phyloP scores from a whole-genome alignment of 2,888 invertebrate genomes.

The Nezara viridula region DNA sequence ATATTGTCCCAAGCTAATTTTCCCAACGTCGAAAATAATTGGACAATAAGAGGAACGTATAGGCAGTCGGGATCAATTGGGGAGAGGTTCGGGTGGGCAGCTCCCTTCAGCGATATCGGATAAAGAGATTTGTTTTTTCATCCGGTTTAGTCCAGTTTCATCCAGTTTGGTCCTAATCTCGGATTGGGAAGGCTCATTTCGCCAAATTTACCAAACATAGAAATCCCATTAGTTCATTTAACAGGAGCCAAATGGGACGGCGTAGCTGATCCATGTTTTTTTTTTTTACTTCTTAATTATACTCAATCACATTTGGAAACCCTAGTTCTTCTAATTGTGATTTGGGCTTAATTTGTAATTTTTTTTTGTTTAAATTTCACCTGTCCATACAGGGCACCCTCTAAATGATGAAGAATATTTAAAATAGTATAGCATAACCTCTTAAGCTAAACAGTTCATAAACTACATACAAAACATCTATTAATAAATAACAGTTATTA shows the following conservation, averaged over 20 bases:
- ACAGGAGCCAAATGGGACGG: background rate
- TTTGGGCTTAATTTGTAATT: background rate
- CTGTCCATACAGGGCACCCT: no score
- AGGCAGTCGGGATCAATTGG: background rate
- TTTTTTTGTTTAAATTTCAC: no score
- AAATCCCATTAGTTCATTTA: slow-evolving; percentile 17
- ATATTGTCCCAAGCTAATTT: slow-evolving; percentile 5
- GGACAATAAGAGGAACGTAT: slow-evolving; percentile 19
- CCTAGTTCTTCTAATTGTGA: background rate
- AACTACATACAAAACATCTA: no score
- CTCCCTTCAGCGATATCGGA: background rate
- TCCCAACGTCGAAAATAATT: slow-evolving; percentile 17
- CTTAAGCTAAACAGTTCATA: no score
- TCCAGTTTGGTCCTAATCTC: background rate
- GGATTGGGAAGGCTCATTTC: slow-evolving; percentile 39
- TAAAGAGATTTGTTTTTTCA: slow-evolving; percentile 19
- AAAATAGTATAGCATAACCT: no score
- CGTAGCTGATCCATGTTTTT: background rate
- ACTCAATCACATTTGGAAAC: background rate
- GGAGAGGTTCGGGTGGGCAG: background rate
- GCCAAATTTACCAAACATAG: slow-evolving; percentile 29
- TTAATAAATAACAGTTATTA: no score
- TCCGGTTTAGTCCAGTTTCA: background rate
- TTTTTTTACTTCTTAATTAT: background rate
- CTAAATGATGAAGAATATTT: no score